phyloP scores from a whole-genome alignment of 23 tunicate genomes.

The Corella eumyota region DNA sequence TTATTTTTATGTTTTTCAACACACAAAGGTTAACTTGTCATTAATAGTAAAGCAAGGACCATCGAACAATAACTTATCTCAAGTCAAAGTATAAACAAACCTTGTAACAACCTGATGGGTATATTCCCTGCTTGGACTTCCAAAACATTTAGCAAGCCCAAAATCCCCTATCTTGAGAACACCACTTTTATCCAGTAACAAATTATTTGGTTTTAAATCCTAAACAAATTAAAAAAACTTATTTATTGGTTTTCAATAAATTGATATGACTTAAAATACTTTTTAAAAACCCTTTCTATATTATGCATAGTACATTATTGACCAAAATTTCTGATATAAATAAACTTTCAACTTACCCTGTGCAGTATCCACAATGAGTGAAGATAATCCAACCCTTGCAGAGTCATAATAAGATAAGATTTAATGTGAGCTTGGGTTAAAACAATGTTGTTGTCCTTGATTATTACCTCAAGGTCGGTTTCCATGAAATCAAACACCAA shows the following conservation, averaged over 20 bases:
- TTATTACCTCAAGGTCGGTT: constrained; percentile 84
- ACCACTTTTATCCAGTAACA: constrained; percentile 61
- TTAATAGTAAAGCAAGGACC: too few relatives aligned
- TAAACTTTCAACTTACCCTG: constrained; percentile 15
- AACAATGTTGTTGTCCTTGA: constrained; percentile 64
- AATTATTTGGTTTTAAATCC: constrained; percentile 88
- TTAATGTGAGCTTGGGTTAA: constrained; percentile 72
- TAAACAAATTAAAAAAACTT: constrained; percentile 8
- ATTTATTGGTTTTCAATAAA: too few relatives aligned
- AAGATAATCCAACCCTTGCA: constrained; percentile 80
- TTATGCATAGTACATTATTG: too few relatives aligned
- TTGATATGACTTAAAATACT: too few relatives aligned
- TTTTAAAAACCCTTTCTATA: too few relatives aligned
- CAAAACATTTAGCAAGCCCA: constrained; percentile 87
- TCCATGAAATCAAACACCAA: constrained; percentile 96
- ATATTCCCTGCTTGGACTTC: constrained; percentile 84
- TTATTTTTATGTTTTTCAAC: too few relatives aligned
- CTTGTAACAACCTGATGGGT: constrained; percentile 94
- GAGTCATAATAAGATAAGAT: constrained; percentile 64
- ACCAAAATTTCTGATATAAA: too few relatives aligned
- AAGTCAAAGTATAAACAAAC: not conserved
- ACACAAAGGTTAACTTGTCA: too few relatives aligned
- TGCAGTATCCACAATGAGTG: constrained; percentile 79
- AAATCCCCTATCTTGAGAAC: constrained; percentile 89
- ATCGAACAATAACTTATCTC: not conserved